Base-by-base conservation (phyloP, 2,113 vertebrate species). In the Rallus limicola region DNA sequence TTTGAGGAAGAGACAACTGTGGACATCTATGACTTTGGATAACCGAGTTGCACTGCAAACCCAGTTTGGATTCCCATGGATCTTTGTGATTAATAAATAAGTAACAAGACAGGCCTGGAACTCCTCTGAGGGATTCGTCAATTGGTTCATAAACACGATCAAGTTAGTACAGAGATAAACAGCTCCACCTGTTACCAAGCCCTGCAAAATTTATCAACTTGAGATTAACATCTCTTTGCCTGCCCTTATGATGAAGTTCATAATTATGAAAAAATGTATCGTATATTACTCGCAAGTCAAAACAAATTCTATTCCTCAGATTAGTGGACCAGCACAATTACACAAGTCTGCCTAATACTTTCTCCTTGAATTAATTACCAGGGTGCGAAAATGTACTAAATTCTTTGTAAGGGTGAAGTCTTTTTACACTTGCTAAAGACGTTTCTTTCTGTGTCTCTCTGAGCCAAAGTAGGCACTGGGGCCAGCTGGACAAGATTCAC, bases 191-290 rank as follows among this genome's bases (percentile, higher is more conserved):
- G 88, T 94, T 90, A 82, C 67, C 87, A 53, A 77, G 86, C 95
- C 95, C 95, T 93, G 65, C 62, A 94, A 94, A 97, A 95, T 92
- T 89, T 97, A 96, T 94, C 93, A 94, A 69, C 63, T 92, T 2
- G 4, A 95, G 96, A 97, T 97, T 86, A 93, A 85, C 93, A 95
- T 96, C 93, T 96, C 83, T 93, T 86, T 94, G 81, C 86, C 88
- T 95, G 92, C 82, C 92, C 88, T 96, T 91, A 84, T 79, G 40
- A 93, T 95, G 96, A 93, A 85, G 93, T 91, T 96, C 92, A 91
- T 96, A 93, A 96, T 95, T 94, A 96, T 67, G 83, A 94, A 96
- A 96, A 96, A 96, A 94, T 95, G 93, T 95, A 82, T 85, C 70
- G 48, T 82, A 72, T 94, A 91, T 95, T 92, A 94, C 88, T 94